Evolutionary conservation across 2,113 vertebrate species (phyloP).

Genomic region (Cettia cetti): DNA sequence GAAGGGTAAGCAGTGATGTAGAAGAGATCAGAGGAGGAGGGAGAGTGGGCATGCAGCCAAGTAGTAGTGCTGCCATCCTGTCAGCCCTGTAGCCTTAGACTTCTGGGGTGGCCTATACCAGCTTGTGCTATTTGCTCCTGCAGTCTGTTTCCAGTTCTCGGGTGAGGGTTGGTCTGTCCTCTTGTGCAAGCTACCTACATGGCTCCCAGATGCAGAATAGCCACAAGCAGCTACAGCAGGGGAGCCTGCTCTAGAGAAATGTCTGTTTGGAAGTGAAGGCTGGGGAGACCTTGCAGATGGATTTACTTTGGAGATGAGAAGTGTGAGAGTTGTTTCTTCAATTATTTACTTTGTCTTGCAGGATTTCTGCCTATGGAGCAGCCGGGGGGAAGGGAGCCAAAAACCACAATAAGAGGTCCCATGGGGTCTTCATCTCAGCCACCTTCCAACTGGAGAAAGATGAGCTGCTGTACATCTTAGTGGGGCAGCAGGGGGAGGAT

Average conservation of each 20-base stretch:
- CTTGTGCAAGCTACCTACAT: not conserved
- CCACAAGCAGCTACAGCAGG: not conserved
- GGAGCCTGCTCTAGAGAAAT: not conserved
- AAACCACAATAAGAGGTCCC: slow-evolving; percentile 87
- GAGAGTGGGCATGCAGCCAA: not conserved
- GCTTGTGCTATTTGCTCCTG: not conserved
- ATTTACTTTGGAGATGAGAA: not conserved
- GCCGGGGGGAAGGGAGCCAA: slow-evolving; percentile 87
- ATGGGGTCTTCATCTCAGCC: slow-evolving; percentile 85
- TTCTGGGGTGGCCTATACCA: not conserved
- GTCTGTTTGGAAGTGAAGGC: not conserved
- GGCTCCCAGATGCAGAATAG: not conserved
- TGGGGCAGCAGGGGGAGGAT: slow-evolving; percentile 90
- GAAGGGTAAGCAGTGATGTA: not conserved
- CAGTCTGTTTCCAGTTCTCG: not conserved
- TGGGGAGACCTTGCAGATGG: not conserved
- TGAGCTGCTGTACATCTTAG: slow-evolving; percentile 84
- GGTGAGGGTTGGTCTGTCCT: not conserved
- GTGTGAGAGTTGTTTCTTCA: not conserved
- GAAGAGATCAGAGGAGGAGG: not conserved
- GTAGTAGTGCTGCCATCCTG: not conserved
- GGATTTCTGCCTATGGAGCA: slow-evolving; percentile 89
- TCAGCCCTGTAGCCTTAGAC: not conserved
- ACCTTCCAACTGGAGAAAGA: slow-evolving; percentile 82
- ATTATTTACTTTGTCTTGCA: slow-evolving; percentile 41